Evolutionary conservation across 1,140 invertebrate species (phyloP), one percentile per base, ranked within the genome.

Genomic region (Asobara japonica): DNA sequence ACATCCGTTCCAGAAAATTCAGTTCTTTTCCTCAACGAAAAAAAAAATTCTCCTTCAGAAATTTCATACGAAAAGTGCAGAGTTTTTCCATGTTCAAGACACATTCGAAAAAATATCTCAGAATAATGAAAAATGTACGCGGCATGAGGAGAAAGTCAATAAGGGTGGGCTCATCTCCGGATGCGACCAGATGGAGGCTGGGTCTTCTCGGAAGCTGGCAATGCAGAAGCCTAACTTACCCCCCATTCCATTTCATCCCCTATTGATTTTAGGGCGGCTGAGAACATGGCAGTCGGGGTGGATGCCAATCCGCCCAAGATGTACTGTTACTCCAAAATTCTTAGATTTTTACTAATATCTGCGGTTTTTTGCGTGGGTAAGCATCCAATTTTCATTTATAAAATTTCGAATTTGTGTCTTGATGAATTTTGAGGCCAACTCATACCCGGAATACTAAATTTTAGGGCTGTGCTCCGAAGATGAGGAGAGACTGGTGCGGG

Each of bases 401-500:
- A 10, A 25, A 10, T 45, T 38, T 20, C 45, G 25, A 2, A 16
- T 18, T 16, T 16, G 3, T 45, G n/a, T 2, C 2, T 7, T 13
- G n/a, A 13, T 2, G 41, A 7, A 38, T 38, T 38, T 38, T 13
- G 4, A 45, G 18, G 41, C 18, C 20, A 18, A 60, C 27, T 1
- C 10, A 25, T 18, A n/a, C n/a, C n/a, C 41, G 11, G 25, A 1
- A 27, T 27, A 27, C 27, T 27, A 27, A 11, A 76, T 74, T 56
- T 6, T 80, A 93, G 92, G 91, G 78, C 80, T 89, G 75, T 94
- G 94, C 84, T 97, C 95, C 22, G 97, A 97, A 89, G 97, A 97
- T 91, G 97, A 98, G 88, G 97, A 98, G 87, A 91, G 95, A 78
- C 89, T 99, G 80, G 96, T 99, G 64, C 91, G 96, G 77, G 96